A percentile compares a stretch with the other conserved stretches of the same genome.
Evolutionary conservation across 2,888 invertebrate genomes (phyloP).

Genomic region (Phrixothrix hirtus): DNA sequence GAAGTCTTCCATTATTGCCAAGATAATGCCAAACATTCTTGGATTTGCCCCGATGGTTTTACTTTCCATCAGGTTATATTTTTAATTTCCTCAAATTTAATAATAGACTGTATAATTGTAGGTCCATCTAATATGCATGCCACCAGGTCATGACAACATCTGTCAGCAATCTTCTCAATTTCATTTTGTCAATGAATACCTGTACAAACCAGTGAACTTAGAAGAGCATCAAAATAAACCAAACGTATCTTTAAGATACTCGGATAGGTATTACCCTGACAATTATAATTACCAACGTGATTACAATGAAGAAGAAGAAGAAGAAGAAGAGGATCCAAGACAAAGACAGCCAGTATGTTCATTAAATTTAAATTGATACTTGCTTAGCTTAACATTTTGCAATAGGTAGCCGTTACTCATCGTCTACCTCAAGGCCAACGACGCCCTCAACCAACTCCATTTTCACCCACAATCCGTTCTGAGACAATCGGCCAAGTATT

Average conservation of each 20-base stretch:
- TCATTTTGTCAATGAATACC: slow-evolving; percentile 90
- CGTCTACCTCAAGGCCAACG: slow-evolving; percentile 16
- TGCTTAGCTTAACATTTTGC: neutral
- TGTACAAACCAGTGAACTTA: slow-evolving; percentile 85
- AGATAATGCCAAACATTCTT: slow-evolving; percentile 86
- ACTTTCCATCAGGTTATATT: slow-evolving; percentile 77
- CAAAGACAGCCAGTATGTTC: slow-evolving; percentile 50
- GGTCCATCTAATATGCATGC: slow-evolving; percentile 93
- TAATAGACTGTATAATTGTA: slow-evolving; percentile 51
- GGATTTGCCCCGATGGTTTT: slow-evolving; percentile 92
- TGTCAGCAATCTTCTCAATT: slow-evolving; percentile 88
- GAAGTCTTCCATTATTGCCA: slow-evolving; percentile 95
- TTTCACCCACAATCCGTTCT: slow-evolving; percentile 54
- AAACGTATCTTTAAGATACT: slow-evolving; percentile 76
- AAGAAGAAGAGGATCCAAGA: slow-evolving; percentile 45
- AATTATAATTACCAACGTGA: slow-evolving; percentile 69
- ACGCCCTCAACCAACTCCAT: slow-evolving; percentile 44
- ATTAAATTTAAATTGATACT: neutral
- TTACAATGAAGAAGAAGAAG: slow-evolving; percentile 58
- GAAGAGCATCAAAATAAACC: slow-evolving; percentile 81
- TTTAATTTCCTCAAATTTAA: slow-evolving; percentile 5
- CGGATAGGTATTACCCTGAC: slow-evolving; percentile 82
- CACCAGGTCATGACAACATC: slow-evolving; percentile 84
- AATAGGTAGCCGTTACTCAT: neutral
- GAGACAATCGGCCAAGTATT: slow-evolving; percentile 70